phyloP scores from a whole-genome alignment of 1,140 invertebrate species.

The Brachionus rotundiformis region DNA sequence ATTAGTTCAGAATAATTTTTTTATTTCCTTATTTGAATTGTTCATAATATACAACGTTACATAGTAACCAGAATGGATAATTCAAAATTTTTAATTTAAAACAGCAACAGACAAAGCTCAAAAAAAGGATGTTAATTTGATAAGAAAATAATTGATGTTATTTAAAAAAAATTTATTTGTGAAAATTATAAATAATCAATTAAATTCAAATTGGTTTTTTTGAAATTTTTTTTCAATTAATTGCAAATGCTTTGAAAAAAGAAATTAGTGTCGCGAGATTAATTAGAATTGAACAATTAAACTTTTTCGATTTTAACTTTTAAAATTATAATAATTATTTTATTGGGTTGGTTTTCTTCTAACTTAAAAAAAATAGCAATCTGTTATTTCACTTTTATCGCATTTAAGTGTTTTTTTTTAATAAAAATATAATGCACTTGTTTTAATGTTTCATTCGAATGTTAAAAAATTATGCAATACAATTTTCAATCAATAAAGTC shows the following conservation, averaged over 20 bases:
- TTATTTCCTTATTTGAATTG: constrained; percentile 15
- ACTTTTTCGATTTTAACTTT: neutral
- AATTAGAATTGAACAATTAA: neutral
- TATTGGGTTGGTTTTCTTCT: neutral
- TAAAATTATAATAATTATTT: neutral
- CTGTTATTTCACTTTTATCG: neutral
- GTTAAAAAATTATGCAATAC: neutral
- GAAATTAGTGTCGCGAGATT: neutral
- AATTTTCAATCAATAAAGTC: no score
- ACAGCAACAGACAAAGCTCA: neutral
- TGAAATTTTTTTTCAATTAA: no score
- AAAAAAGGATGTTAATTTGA: neutral
- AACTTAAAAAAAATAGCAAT: neutral
- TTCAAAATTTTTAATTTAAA: neutral
- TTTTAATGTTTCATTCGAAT: neutral
- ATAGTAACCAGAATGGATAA: constrained; percentile 8
- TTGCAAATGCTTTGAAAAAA: no score
- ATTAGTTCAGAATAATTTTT: constrained; percentile 5
- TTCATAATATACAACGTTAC: neutral
- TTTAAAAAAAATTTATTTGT: neutral
- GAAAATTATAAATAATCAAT: neutral
- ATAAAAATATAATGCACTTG: neutral
- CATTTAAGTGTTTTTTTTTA: neutral
- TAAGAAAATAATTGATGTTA: neutral
- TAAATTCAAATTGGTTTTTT: neutral